Base-by-base conservation (phyloP, 2,113 vertebrate species). In the Grammomys surdaster region DNA sequence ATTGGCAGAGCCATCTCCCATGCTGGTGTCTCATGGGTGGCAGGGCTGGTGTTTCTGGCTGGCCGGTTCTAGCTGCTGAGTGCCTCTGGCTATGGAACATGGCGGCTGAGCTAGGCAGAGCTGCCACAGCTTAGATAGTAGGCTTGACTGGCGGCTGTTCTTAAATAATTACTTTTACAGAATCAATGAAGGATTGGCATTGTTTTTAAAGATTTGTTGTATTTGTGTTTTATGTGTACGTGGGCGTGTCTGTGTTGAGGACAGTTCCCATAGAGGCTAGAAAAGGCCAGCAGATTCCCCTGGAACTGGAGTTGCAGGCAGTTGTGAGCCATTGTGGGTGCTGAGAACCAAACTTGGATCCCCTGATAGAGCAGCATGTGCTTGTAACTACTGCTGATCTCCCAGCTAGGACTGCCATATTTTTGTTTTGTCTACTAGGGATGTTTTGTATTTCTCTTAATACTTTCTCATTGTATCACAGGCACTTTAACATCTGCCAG, bases 391-490 rank as follows among this genome's bases (percentile, higher is more conserved):
- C 58, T 46, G 14, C 63, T 16, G 24, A 19, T 19, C 40, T 84
- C 24, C 58, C 82, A 85, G 40, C 67, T 11, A 87, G 24, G n/a
- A 81, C 65, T 33, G 31, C 28, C 72, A 8, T 22, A 26, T 33
- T 95, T 93, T 88, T 85, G 69, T 69, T 93, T 92, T 73, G 26
- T 43, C n/a, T n/a, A n/a, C 2, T 75, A 72, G 67, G 40, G 75
- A 73, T n/a, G 70, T 51, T 72, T 91, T 65, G 58, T 82, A 16
- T 77, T 22, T 78, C 67, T 92, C 70, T 81, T 80, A 81, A 16
- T 63, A 26, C 72, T 75, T 28, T 88, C 76, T 82, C 8, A 5
- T 78, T 56, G 14, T 46, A 63, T 60, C 90, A 86, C 56, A 86
- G 60, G 40, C 43, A 17, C 84, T 88, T 93, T 73, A 69, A 90